Base-by-base conservation (phyloP, 2,113 vertebrate species). In the Calyptomena viridis region DNA sequence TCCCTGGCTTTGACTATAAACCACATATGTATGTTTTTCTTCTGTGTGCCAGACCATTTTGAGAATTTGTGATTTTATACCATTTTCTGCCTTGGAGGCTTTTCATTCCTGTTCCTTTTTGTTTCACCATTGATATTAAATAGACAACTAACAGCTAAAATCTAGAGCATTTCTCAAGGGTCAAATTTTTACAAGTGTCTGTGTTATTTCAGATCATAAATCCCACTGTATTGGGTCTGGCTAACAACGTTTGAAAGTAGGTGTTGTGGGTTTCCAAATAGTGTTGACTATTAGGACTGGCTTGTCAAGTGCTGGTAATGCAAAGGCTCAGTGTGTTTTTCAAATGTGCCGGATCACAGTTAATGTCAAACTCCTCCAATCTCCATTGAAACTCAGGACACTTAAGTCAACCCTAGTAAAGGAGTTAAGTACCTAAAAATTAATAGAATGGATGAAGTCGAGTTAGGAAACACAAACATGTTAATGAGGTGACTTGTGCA, bases 1-100 rank as follows among this genome's bases (percentile, higher is more conserved):
- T 87, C 81, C 84, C 80, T 71, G 71, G 52, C 86, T 93, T 90
- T 93, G 90, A 91, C 84, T 53, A 67, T 89, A 80, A 92, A 69
- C 84, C 86, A 71, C 6, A 11, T 71, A 78, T 58, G 62, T 85
- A 63, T 66, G 55, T 72, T 91, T 94, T 93, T 80, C 66, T 90
- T 95, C 52, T 46, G 18, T 85, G 66, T 89, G 84, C 94, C 93
- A 95, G 82, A 90, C 44, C 49, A 9, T 83, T 89, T 90, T 78
- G 86, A 90, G 90, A 97, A 86, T 86, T 87, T 72, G 79, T 84
- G 90, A 91, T 94, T 94, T 94, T 96, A 60, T 31, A 74, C 49
- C 72, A 6, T 89, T 94, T 86, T 95, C 49, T 91, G 77, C 79
- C 56, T 83, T 59, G 30, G 42, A 92, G 30, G 27, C 44, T 91